phyloP scores from a whole-genome alignment of 1,140 invertebrate species.

The Scaptodrosophila lebanonensis region DNA sequence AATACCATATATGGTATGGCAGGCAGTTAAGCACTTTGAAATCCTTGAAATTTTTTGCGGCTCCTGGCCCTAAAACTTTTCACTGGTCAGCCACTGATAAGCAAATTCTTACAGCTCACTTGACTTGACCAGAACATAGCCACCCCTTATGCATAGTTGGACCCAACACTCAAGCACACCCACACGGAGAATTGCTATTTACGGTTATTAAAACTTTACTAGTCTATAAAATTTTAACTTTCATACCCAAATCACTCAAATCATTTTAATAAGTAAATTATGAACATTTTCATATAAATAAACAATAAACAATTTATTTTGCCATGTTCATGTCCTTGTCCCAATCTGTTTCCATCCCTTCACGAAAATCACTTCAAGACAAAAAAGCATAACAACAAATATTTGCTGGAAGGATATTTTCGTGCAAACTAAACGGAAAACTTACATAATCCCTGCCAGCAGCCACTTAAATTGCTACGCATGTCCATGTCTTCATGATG shows the following conservation, averaged over 20 bases:
- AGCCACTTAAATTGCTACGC: slow-evolving; percentile 49
- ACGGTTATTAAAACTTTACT: slow-evolving; percentile 64
- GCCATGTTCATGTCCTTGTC: background rate
- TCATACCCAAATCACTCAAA: slow-evolving; percentile 73
- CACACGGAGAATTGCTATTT: slow-evolving; percentile 40
- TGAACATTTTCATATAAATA: slow-evolving; percentile 71
- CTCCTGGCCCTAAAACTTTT: slow-evolving; percentile 25
- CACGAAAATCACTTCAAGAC: slow-evolving; percentile 5
- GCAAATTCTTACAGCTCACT: slow-evolving; percentile 66
- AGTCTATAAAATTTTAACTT: slow-evolving; percentile 63
- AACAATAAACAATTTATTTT: slow-evolving; percentile 74
- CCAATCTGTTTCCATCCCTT: background rate
- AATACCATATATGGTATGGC: slow-evolving; percentile 28
- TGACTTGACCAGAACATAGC: slow-evolving; percentile 53
- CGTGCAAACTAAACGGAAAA: slow-evolving; percentile 39
- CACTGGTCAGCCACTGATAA: slow-evolving; percentile 67
- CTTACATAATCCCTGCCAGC: slow-evolving; percentile 59
- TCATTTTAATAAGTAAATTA: slow-evolving; percentile 76
- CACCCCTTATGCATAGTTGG: slow-evolving; percentile 22
- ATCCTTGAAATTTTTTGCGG: slow-evolving; percentile 59
- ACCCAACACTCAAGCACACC: background rate
- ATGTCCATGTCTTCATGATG: background rate
- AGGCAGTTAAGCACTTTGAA: slow-evolving; percentile 56
- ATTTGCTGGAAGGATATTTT: slow-evolving; percentile 45
- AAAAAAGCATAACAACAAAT: slow-evolving; percentile 63